Conservation (phyloP, 2,797 vertebrate genomes). For the Rhinogobio ventralis region DNA sequence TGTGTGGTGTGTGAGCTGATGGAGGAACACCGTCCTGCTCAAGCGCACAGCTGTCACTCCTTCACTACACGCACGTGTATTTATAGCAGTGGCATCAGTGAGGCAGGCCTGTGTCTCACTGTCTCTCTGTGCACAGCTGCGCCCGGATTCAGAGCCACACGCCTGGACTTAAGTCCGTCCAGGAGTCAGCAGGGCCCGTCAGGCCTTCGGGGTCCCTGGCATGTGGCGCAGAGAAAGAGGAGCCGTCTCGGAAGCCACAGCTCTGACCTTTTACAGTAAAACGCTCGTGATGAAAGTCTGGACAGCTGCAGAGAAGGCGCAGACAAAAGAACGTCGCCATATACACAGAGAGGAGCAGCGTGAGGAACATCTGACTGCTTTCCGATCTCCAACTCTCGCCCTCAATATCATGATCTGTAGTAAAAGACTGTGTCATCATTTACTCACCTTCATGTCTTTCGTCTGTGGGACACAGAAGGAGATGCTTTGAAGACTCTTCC, state of each 20-base stretch:
- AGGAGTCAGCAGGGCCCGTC: constrained; percentile 75
- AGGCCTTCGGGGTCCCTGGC: constrained; percentile 74
- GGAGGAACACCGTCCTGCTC: constrained; percentile 63
- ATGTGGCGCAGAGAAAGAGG: constrained; percentile 65
- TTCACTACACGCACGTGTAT: constrained; percentile 78
- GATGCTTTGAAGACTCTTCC: background rate
- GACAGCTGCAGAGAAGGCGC: constrained; percentile 73
- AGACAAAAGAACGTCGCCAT: constrained; percentile 64
- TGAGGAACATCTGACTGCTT: constrained; percentile 27
- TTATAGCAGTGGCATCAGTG: constrained; percentile 84
- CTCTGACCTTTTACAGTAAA: constrained; percentile 72
- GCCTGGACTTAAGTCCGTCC: constrained; percentile 69
- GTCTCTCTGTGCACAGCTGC: constrained; percentile 81
- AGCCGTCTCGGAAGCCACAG: constrained; percentile 59
- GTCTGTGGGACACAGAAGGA: background rate
- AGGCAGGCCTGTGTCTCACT: constrained; percentile 60
- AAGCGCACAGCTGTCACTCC: constrained; percentile 84
- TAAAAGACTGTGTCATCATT: background rate
- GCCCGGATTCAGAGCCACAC: constrained; percentile 81
- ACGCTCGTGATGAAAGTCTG: constrained; percentile 64
- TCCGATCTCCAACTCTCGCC: background rate
- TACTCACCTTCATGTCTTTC: background rate
- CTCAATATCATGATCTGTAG: background rate
- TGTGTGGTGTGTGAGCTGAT: constrained; percentile 75
- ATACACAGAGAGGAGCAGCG: background rate